Evolutionary conservation across 2,113 vertebrate genomes (phyloP).

Genomic region (Myotis davidii): DNA sequence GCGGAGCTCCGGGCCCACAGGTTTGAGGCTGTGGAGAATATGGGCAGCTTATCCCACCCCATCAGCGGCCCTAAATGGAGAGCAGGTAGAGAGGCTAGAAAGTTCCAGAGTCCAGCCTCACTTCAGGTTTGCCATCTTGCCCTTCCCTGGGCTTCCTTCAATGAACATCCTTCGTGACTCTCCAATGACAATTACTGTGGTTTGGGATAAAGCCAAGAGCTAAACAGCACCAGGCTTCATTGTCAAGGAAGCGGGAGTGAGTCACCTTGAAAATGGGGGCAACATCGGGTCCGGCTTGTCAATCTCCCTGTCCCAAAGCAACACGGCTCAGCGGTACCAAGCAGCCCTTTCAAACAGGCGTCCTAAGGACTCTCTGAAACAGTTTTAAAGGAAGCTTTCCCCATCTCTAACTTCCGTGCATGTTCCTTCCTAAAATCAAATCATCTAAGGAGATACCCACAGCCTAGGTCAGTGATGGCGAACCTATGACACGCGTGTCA

Average conservation of each 20-base stretch:
- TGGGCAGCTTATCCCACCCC: background rate
- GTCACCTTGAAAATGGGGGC: background rate
- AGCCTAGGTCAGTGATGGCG: background rate
- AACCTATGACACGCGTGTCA: too few species aligned
- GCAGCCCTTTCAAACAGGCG: background rate
- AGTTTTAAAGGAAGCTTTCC: background rate
- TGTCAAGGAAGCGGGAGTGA: background rate
- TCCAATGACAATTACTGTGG: background rate
- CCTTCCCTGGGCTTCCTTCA: background rate
- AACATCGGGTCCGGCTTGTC: background rate
- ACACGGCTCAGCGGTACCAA: too few species aligned
- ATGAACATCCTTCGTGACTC: background rate
- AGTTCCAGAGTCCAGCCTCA: background rate
- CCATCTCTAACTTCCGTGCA: background rate
- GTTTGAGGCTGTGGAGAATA: background rate
- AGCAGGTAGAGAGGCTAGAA: background rate
- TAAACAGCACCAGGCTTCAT: background rate
- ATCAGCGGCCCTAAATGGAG: background rate
- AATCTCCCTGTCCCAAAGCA: background rate
- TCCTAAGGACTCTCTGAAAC: background rate
- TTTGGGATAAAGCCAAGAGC: background rate
- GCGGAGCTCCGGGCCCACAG: background rate
- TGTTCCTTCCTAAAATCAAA: conserved; percentile 13
- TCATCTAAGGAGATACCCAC: background rate
- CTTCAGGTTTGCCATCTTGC: background rate